Percentiles rank a stretch among this genome's conserved stretches.
Conservation (phyloP, 1,140 invertebrate genomes). For the Riptortus pedestris region DNA sequence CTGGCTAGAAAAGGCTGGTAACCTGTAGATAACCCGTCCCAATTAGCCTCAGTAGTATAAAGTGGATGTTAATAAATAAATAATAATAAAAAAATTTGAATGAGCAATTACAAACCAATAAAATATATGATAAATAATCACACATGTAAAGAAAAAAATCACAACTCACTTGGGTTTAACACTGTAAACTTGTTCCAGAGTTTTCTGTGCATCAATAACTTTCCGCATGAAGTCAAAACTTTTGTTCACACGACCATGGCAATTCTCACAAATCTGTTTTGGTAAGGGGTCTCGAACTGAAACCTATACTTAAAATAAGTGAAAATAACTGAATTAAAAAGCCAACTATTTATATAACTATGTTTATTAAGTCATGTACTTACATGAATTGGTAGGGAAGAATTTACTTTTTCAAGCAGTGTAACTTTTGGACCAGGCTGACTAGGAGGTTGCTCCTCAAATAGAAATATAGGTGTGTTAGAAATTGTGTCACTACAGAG, state of each 20-base stretch:
- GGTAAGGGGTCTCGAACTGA: conserved; percentile 20
- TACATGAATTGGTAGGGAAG: conserved; percentile 25
- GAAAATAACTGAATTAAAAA: not conserved
- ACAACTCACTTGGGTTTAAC: conserved; percentile 12
- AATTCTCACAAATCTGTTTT: conserved; percentile 25
- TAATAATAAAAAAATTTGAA: no score
- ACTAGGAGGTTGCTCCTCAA: not conserved
- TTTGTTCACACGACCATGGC: conserved; percentile 13
- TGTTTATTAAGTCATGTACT: not conserved
- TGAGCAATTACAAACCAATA: no score
- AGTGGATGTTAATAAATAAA: no score
- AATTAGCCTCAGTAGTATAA: no score
- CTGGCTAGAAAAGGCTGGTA: no score
- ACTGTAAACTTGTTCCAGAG: conserved; percentile 18
- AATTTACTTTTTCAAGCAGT: conserved; percentile 26
- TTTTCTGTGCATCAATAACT: conserved; percentile 25
- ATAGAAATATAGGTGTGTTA: conserved; percentile 16
- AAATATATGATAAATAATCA: no score
- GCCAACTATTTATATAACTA: not conserved
- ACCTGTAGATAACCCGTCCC: no score
- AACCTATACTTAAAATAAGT: conserved; percentile 19
- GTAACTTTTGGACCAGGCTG: not conserved
- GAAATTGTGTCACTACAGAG: conserved; percentile 20
- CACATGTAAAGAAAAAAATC: no score
- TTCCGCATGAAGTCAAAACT: conserved; percentile 25